These are phyloP conservation scores for Mesembrinibis cayennensis DNA, from an alignment of 2,113 vertebrate genomes.

Conservation along the genomic window DNA sequence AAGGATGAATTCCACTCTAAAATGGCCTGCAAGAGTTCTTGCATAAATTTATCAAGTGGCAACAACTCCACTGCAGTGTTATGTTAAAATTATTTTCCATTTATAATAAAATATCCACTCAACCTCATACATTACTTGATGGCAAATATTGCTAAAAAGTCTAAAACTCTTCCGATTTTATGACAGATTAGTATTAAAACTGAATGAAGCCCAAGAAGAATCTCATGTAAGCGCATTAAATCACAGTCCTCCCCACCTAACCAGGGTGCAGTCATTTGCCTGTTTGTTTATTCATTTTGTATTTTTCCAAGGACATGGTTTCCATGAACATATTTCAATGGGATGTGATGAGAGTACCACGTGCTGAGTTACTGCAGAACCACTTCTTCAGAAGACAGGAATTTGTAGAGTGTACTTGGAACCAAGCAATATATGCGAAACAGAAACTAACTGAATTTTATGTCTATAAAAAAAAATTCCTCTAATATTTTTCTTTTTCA, in stretches of 20 bases:
- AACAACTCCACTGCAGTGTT: not conserved
- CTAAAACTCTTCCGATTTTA: not conserved
- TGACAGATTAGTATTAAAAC: not conserved
- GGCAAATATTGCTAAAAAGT: not conserved
- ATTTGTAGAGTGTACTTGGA: not conserved
- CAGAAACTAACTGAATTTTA: not conserved
- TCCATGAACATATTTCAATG: not conserved
- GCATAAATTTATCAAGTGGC: not conserved
- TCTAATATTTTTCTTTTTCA: not conserved
- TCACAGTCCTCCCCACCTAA: not conserved
- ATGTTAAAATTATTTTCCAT: not conserved
- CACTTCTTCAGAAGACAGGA: not conserved
- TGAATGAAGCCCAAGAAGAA: not conserved
- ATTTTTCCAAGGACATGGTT: not conserved
- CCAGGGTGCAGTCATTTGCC: not conserved
- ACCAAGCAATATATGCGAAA: not conserved
- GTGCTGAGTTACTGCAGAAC: not conserved
- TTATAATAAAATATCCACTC: not conserved
- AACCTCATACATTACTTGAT: not conserved
- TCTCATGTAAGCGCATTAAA: not conserved
- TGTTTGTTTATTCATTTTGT: not conserved
- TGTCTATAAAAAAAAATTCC: not conserved
- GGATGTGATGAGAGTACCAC: not conserved
- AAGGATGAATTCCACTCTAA: not conserved
- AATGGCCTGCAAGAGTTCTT: not conserved